Evolutionary conservation across 2,888 invertebrate species (phyloP).

Genomic region (Rugalucina vietnamica): DNA sequence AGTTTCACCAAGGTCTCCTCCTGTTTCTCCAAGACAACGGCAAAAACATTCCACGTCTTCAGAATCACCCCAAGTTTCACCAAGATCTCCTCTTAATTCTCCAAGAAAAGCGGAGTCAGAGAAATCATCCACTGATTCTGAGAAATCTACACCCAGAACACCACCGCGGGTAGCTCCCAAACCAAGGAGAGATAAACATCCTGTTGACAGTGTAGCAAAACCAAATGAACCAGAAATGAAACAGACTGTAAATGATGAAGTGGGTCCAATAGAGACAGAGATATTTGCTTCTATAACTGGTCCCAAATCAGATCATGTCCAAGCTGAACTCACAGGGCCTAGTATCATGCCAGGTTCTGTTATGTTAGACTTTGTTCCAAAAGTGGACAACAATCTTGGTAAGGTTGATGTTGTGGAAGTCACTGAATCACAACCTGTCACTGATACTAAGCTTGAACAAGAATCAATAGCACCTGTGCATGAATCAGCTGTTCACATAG

Average conservation of each 20-base stretch:
- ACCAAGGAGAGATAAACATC: constrained; percentile 46
- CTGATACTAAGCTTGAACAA: constrained; percentile 8
- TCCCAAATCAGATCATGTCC: constrained; percentile 39
- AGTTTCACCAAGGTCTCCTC: neutral
- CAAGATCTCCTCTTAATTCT: neutral
- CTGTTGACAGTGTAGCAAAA: neutral
- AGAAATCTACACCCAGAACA: constrained; percentile 20
- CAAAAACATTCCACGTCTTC: neutral
- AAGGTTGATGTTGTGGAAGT: constrained; percentile 55
- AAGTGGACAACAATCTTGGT: constrained; percentile 49
- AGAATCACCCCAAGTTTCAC: neutral
- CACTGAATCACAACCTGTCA: constrained; percentile 28
- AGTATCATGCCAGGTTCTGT: constrained; percentile 58
- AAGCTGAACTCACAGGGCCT: constrained; percentile 12
- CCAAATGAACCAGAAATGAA: neutral
- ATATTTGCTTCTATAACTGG: constrained; percentile 64
- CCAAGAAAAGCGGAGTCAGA: neutral
- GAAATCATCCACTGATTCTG: neutral
- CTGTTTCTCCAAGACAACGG: constrained; percentile 1
- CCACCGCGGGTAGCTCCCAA: constrained; percentile 73
- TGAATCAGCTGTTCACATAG: neutral
- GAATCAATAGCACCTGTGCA: neutral
- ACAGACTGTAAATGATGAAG: neutral
- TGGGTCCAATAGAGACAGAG: constrained; percentile 66
- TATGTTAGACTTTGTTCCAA: constrained; percentile 49